Evolutionary conservation across 2,113 vertebrate genomes (phyloP), one percentile per base, ranked within the genome.

Genomic region (Phalacrocorax brasilianus): DNA sequence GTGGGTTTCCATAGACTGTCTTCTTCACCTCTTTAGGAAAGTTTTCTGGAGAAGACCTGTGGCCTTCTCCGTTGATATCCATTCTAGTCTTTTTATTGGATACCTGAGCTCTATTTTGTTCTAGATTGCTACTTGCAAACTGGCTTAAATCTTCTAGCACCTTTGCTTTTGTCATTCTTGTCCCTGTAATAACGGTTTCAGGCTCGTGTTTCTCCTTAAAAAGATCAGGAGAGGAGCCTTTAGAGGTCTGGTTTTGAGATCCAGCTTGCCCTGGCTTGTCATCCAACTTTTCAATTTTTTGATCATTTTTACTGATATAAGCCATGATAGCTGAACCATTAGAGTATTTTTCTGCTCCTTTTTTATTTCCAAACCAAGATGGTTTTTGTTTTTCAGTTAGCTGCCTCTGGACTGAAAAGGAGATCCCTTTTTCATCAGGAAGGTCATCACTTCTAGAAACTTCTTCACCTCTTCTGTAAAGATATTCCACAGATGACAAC

Each of bases 401-500:
- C 94, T 96, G 95, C 61, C 86, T 84, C 77, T 92, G 88, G 19
- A 49, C 40, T 81, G 96, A 91, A 90, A 94, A 96, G 98, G 86
- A 96, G 95, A 93, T 96, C 92, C 56, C 95, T 96, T 88, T 98
- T 95, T 96, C 97, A 97, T 97, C 94, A 74, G 53, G 89, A 52
- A 89, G 56, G 56, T 55, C 24, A 66, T 87, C 45, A 50, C 44
- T 93, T 40, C 32, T 91, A 47, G 74, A 80, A 89, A 70, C 3
- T 2, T 87, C 95, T 91, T 95, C 23, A 90, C 24, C 27, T 85
- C 82, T 81, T 66, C 97, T 95, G 58, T 96, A 94, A 90, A 98
- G 92, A 90, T 91, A 95, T 79, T 98, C 98, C 92, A 98, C 97
- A 16, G 98, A 98, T 73, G 97, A 85, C 95, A 97, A 97, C 77